These are phyloP conservation scores for Strongylocentrotus purpuratus DNA, from an alignment of 35 echinoderm and acorn worm species.

Conservation along the genomic window DNA sequence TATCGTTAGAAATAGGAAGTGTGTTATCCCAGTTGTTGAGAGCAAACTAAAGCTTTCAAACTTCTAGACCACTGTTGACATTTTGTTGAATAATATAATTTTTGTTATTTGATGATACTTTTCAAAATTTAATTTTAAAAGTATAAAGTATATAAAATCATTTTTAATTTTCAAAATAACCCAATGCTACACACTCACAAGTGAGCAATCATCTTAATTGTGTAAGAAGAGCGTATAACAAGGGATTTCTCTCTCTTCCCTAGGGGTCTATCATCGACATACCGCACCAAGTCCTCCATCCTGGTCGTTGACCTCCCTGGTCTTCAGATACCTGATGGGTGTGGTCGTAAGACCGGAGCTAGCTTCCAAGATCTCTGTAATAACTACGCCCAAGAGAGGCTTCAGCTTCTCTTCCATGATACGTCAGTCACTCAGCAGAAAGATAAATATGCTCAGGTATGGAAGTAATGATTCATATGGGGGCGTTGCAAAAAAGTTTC, in stretches of 20 bases:
- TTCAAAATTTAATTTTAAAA: too few species aligned
- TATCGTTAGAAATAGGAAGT: too few species aligned
- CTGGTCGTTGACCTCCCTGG: slow-evolving; percentile 83
- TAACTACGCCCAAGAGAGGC: slow-evolving; percentile 93
- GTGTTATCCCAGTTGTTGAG: too few species aligned
- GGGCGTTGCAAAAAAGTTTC: not conserved
- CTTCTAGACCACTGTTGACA: too few species aligned
- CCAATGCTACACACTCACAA: too few species aligned
- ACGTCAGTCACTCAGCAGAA: slow-evolving; percentile 78
- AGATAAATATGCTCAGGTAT: slow-evolving; percentile 88
- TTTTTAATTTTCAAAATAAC: too few species aligned
- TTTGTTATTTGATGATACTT: too few species aligned
- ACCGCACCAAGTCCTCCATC: slow-evolving; percentile 86
- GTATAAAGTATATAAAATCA: too few species aligned
- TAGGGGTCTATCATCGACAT: slow-evolving; percentile 75
- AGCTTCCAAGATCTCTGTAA: slow-evolving; percentile 86
- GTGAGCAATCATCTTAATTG: too few species aligned
- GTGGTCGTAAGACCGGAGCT: slow-evolving; percentile 73
- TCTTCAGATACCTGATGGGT: slow-evolving; percentile 82
- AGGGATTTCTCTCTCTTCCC: slow-evolving; percentile 15
- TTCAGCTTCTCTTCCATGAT: slow-evolving; percentile 82
- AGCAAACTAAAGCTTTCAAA: too few species aligned
- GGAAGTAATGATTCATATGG: not conserved
- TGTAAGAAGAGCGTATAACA: too few species aligned
- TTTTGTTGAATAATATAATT: too few species aligned